Evolutionary conservation across 92 coral and sea anemone genomes (phyloP).

Genomic region (Phymanthus crucifer): DNA sequence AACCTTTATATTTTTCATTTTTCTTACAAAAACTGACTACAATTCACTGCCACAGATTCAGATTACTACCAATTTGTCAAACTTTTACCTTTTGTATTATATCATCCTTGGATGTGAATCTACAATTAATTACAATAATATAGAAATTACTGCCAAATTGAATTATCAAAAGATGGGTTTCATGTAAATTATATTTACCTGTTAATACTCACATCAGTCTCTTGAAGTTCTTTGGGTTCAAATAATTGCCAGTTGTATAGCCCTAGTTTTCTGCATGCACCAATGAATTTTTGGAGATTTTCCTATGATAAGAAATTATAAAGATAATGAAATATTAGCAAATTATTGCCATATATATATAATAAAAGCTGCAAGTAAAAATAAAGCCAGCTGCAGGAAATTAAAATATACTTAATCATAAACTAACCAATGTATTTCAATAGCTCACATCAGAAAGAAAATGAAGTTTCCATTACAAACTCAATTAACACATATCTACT

Average conservation of each 20-base stretch:
- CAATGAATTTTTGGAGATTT: constrained; percentile 60
- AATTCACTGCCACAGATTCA: neutral
- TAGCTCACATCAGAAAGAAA: too few species aligned
- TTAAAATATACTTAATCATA: too few species aligned
- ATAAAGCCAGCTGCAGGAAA: too few species aligned
- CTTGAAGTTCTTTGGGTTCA: constrained; percentile 59
- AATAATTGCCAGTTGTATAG: constrained; percentile 73
- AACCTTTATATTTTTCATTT: neutral
- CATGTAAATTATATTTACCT: constrained; percentile 37
- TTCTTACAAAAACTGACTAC: neutral
- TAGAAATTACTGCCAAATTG: neutral
- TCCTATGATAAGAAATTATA: constrained; percentile 35
- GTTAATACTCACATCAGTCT: constrained; percentile 21
- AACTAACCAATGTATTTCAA: too few species aligned
- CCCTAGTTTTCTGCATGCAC: constrained; percentile 70
- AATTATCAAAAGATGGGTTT: neutral
- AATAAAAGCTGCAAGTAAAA: too few species aligned
- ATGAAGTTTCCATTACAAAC: too few species aligned
- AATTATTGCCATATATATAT: too few species aligned
- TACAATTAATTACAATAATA: constrained; percentile 16
- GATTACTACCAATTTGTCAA: neutral
- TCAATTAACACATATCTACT: too few species aligned
- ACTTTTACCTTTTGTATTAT: constrained; percentile 51
- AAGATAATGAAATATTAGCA: too few species aligned
- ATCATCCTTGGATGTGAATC: constrained; percentile 59